These are phyloP conservation scores for Lerista edwardsae DNA, from an alignment of 2,797 vertebrate species.

Conservation along the genomic window DNA sequence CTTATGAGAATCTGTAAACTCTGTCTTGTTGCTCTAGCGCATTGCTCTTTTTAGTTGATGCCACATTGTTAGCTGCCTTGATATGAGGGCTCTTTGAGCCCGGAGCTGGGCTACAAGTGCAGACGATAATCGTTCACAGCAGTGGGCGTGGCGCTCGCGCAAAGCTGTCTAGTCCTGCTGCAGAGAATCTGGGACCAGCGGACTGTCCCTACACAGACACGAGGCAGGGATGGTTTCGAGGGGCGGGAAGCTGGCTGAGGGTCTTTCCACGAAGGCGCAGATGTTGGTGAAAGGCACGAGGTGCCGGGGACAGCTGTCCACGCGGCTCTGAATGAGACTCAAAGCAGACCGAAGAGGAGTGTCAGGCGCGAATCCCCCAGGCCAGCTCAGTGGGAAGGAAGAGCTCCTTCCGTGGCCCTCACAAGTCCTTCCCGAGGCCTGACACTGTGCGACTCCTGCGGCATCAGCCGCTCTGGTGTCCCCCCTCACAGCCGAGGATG, in stretches of 20 bases:
- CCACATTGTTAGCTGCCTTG: too few relatives aligned
- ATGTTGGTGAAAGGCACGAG: not conserved
- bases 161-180: constrained; percentile 31
- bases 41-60: not conserved
- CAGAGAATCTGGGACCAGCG: not conserved
- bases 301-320: not conserved
- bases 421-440: too few relatives aligned
- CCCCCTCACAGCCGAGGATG: too few relatives aligned
- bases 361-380: too few relatives aligned
- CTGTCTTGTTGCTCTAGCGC: not conserved
- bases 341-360: not conserved
- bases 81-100: not conserved
- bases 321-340: too few relatives aligned
- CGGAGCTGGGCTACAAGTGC: not conserved
- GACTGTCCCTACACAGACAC: not conserved
- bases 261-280: constrained; percentile 3
- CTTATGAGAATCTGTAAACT: not conserved
- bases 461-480: too few relatives aligned
- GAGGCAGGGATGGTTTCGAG: not conserved
- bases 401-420: not conserved
- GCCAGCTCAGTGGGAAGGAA: not conserved
- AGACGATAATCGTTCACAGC: not conserved
- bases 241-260: not conserved
- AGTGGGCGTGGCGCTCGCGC: constrained; percentile 31
- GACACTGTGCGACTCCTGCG: too few relatives aligned